Evolutionary conservation across 2,113 vertebrate species (phyloP), one percentile per base, ranked within the genome.

Genomic region (Murina feae): DNA sequence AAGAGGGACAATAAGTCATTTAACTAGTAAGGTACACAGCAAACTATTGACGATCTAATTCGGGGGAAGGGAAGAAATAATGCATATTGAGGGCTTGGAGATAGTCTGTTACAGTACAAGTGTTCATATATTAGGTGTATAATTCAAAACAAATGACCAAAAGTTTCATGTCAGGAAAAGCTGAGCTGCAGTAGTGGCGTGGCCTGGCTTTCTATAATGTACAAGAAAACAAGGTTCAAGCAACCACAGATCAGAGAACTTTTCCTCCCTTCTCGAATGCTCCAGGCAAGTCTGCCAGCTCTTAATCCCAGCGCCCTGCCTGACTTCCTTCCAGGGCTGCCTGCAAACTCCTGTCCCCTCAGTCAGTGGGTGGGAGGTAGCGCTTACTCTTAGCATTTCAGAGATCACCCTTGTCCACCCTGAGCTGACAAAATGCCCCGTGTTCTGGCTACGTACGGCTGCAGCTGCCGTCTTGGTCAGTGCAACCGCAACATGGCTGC

Each of bases 381-480:
- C 14, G 3, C 28, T 32, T 9, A 12, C 16, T 2, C 42, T 79
- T 42, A 18, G 53, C 5, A 1, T 80, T 91, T 82, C 4, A 1
- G 6, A 58, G 81, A 32, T 49, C 42, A 20, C 37, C 49, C 21
- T 4, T 0, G 1, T 42, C 47, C 49, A 3, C 23, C n/a, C 60
- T 37, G 30, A 37, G 42, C 21, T 2, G 10, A 49, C 25, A 44
- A 49, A 63, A 6, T 39, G 12, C 0, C 9, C 10, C 0, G 0
- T 4, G 21, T 16, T 37, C 35, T 18, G 44, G 47, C 28, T 11
- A 0, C 0, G 1, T 0, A 1, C 12, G 28, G 13, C 58, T 1
- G 12, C 55, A 23, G 55, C 13, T 13, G 39, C 8, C 42, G 7
- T 9, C 16, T 39, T 30, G 23, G 7, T 13, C 10, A 4, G n/a